phyloP scores from a whole-genome alignment of 2,888 invertebrate genomes.

The Parnassius apollo region DNA sequence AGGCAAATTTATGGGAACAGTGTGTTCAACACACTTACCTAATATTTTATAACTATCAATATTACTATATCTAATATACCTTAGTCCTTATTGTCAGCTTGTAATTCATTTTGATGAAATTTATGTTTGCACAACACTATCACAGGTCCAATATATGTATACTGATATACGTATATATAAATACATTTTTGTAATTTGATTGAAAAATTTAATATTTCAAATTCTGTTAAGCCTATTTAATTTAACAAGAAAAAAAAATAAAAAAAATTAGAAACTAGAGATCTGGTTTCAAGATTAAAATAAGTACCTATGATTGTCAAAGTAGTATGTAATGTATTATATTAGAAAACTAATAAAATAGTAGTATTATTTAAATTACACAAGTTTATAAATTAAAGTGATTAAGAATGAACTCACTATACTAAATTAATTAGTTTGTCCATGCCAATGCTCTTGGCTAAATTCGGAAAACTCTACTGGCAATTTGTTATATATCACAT shows the following conservation, averaged over 20 bases:
- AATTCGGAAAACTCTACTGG: constrained; percentile 71
- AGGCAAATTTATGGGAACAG: constrained; percentile 1
- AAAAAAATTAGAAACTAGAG: constrained; percentile 18
- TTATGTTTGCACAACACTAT: constrained; percentile 16
- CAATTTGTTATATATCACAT: constrained; percentile 61
- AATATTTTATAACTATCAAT: background rate
- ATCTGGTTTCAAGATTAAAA: constrained; percentile 25
- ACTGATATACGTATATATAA: constrained; percentile 12
- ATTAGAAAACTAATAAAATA: constrained; percentile 13
- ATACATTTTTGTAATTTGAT: constrained; percentile 13
- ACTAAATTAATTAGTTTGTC: constrained; percentile 49
- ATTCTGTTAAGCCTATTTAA: constrained; percentile 10
- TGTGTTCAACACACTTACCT: background rate
- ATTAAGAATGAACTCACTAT: background rate
- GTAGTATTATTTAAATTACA: constrained; percentile 7
- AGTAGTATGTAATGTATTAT: constrained; percentile 2
- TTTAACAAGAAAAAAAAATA: background rate
- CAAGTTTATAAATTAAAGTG: constrained; percentile 7
- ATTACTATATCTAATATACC: background rate
- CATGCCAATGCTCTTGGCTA: constrained; percentile 69
- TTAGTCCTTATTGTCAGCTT: constrained; percentile 12
- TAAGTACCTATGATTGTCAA: constrained; percentile 29
- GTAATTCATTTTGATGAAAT: constrained; percentile 10
- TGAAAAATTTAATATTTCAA: constrained; percentile 5
- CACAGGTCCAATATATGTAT: constrained; percentile 20